A percentile compares a stretch with the other conserved stretches of the same genome.
These are phyloP conservation scores for Antheraea assamensis DNA, from an alignment of 2,888 invertebrate species.

Conservation along the genomic window DNA sequence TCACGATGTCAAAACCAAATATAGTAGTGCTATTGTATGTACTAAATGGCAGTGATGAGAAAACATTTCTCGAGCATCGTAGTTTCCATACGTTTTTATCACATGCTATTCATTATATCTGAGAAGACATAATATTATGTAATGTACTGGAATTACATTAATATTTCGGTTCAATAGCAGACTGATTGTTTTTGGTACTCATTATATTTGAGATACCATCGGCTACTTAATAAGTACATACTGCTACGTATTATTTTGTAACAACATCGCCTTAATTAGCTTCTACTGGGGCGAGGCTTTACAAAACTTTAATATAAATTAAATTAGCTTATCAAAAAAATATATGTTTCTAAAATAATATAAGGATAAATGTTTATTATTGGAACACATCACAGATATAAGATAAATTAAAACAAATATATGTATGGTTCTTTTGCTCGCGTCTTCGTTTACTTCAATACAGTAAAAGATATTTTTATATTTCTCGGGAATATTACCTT, in stretches of 20 bases:
- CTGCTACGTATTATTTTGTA: not conserved
- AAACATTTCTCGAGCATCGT: not conserved
- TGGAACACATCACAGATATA: too few relatives aligned
- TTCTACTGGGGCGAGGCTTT: not conserved
- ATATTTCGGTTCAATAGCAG: not conserved
- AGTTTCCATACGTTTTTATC: not conserved
- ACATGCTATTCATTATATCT: not conserved
- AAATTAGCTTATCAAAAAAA: too few relatives aligned
- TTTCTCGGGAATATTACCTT: too few relatives aligned
- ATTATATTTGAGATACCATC: not conserved
- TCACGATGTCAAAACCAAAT: not conserved
- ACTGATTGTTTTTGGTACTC: not conserved
- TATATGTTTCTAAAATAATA: too few relatives aligned
- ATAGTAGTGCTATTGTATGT: not conserved
- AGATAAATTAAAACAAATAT: too few relatives aligned
- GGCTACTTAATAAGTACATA: not conserved
- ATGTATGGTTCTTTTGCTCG: too few relatives aligned
- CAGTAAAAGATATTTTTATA: too few relatives aligned
- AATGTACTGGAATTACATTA: not conserved
- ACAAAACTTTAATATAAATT: not conserved
- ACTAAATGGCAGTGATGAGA: not conserved
- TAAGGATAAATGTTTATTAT: too few relatives aligned
- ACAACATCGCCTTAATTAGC: not conserved
- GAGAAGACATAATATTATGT: not conserved
- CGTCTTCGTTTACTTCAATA: too few relatives aligned